Percentiles rank a stretch among this genome's conserved stretches.
phyloP scores from a whole-genome alignment of 2,888 invertebrate species.

The Glyphotaelius pellucidus region DNA sequence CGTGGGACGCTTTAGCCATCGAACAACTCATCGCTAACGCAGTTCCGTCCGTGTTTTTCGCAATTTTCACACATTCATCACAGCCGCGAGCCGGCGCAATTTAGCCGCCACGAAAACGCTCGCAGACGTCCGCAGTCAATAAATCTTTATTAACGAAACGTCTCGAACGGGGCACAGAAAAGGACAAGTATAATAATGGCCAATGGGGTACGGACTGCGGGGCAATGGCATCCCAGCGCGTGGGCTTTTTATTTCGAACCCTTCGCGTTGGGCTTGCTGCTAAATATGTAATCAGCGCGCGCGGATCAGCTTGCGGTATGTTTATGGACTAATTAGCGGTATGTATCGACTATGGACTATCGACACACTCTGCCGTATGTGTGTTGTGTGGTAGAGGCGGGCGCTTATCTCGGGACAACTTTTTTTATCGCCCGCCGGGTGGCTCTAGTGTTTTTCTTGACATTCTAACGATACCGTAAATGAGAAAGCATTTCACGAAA shows the following conservation, averaged over 20 bases:
- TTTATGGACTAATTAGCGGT: constrained; percentile 65
- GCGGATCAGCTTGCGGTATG: constrained; percentile 63
- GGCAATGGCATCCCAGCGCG: not conserved
- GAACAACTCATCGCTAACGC: constrained; percentile 32
- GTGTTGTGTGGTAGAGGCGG: not conserved
- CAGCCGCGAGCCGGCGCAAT: constrained; percentile 45
- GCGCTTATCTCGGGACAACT: constrained; percentile 53
- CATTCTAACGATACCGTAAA: constrained; percentile 47
- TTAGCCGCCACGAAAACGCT: constrained; percentile 41
- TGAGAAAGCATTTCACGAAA: constrained; percentile 42
- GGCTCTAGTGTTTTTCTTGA: constrained; percentile 54
- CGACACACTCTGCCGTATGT: constrained; percentile 33
- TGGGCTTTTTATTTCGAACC: constrained; percentile 46
- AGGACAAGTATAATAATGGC: constrained; percentile 22
- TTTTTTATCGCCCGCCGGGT: constrained; percentile 59
- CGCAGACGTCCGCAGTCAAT: constrained; percentile 49
- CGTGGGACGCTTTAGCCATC: constrained; percentile 12
- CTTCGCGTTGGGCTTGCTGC: constrained; percentile 56
- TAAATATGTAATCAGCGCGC: constrained; percentile 61
- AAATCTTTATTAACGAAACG: constrained; percentile 59
- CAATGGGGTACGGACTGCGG: not conserved
- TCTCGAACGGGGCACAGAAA: constrained; percentile 31
- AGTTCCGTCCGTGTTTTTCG: constrained; percentile 45
- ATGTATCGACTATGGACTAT: constrained; percentile 55
- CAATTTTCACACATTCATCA: constrained; percentile 59